Evolutionary conservation across 1,140 invertebrate species (phyloP).

Genomic region (Dinoponera quadriceps): DNA sequence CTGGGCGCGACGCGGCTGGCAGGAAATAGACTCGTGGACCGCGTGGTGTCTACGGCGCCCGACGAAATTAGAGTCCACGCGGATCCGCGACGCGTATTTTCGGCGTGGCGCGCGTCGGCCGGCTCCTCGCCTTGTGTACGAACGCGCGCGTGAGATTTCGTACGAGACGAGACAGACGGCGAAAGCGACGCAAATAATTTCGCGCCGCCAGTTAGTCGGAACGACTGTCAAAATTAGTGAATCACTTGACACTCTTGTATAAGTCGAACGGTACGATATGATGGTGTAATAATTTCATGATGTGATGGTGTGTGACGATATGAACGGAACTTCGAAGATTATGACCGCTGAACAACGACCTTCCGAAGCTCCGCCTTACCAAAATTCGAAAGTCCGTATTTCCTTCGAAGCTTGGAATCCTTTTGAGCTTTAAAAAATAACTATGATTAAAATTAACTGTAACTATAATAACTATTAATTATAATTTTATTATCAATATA

Average conservation of each 20-base stretch:
- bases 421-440: too few relatives aligned
- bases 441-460: too few relatives aligned
- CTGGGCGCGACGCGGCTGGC: constrained; percentile 60
- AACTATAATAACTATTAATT: too few relatives aligned
- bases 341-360: too few relatives aligned
- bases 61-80: constrained; percentile 83
- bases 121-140: constrained; percentile 24
- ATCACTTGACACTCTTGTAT: not conserved
- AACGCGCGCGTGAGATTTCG: constrained; percentile 33
- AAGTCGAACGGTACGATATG: too few relatives aligned
- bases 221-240: not conserved
- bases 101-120: constrained; percentile 67
- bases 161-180: constrained; percentile 27
- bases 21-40: constrained; percentile 79
- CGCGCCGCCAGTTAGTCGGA: not conserved
- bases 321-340: too few relatives aligned
- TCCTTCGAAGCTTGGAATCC: too few relatives aligned
- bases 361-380: too few relatives aligned
- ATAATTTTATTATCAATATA: too few relatives aligned
- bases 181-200: constrained; percentile 1
- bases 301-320: too few relatives aligned
- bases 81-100: constrained; percentile 78
- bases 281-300: too few relatives aligned
- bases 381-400: too few relatives aligned
- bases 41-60: constrained; percentile 83